Base-by-base conservation (phyloP, 2,888 invertebrate species). In the Noctua janthina region DNA sequence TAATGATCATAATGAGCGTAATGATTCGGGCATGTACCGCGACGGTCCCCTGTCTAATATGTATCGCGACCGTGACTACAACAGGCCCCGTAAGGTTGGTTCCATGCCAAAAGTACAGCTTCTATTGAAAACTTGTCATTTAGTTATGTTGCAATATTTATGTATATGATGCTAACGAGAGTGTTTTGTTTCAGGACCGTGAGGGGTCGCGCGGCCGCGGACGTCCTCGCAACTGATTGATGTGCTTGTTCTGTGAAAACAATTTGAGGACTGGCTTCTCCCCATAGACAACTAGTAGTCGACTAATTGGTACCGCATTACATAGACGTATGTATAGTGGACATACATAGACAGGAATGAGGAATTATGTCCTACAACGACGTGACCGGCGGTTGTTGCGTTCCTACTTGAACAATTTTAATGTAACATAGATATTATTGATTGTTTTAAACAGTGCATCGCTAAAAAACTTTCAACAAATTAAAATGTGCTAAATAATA, bases 381-480 rank as follows among this genome's bases (percentile, higher is more conserved):
- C 93, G 94, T 91, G 93, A 91, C 93, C 88, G 88, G 90, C 91
- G 91, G 89, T 92, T 90, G 94, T 95, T 93, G 94, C 94, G 94
- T 94, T 92, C 90, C 92, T 94, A 94, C 94, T 93, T 93, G 96
- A 96, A 96, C 96, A 95, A 93, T 96, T 94, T 91, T 93, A 95
- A 94, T 93, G 93, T 95, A 95, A 95, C 94, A 94, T 95, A 95
- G 93, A 94, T 90, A 89, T 94, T 95, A 95, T 94, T 93, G 93
- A 95, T 96, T 95, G 95, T 96, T 96, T 96, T 95, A 95, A 96
- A 96, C 96, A 96, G 96, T 96, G 96, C 96, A 96, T 95, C 94
- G 94, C 93, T 94, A 95, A 95, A 93, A 94, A 96, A 96, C 96
- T 94, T 94, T 96, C 95, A 96, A 96, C 95, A 96, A 96, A 96